phyloP scores from a whole-genome alignment of 2,113 vertebrate genomes.

The Aleadryas rufinucha region DNA sequence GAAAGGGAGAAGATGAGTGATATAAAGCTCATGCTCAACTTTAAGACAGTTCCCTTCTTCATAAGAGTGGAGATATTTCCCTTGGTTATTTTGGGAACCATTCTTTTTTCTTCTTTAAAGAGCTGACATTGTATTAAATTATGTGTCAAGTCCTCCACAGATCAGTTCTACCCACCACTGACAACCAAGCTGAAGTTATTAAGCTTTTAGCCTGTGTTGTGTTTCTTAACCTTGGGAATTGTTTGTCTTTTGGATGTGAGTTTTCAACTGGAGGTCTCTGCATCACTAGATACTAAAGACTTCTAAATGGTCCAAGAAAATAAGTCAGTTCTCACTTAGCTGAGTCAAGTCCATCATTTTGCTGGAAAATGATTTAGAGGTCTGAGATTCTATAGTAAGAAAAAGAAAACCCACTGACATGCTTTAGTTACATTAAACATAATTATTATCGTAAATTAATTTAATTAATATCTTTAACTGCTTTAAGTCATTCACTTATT shows the following conservation, averaged over 20 bases:
- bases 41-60: neutral
- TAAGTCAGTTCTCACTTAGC: neutral
- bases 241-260: neutral
- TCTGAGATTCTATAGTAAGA: neutral
- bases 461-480: neutral
- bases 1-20: neutral
- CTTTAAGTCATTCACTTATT: neutral
- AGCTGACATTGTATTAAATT: neutral
- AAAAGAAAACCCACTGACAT: neutral
- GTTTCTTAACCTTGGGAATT: neutral
- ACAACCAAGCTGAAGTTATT: neutral
- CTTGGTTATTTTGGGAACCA: neutral
- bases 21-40: neutral
- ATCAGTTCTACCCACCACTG: neutral
- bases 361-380: neutral
- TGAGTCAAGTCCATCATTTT: neutral
- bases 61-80: neutral
- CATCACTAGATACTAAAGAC: neutral
- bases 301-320: neutral
- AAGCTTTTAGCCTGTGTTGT: neutral
- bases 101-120: neutral
- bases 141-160: neutral
- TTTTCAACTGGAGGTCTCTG: neutral
- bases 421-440: neutral
- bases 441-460: neutral